These are phyloP conservation scores for Drosophila anomalata DNA, from an alignment of 2,888 invertebrate species.

Conservation along the genomic window DNA sequence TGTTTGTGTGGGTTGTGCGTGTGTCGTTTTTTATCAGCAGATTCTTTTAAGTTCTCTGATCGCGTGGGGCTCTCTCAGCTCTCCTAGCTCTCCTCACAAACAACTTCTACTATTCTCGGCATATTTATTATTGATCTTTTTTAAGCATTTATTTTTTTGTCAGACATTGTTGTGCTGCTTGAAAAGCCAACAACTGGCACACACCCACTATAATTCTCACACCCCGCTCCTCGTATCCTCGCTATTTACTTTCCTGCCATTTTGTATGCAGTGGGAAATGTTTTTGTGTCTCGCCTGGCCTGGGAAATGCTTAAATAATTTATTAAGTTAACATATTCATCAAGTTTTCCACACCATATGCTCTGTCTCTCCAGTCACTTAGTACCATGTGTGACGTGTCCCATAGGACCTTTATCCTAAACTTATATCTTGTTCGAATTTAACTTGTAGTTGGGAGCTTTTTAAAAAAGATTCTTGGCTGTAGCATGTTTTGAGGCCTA, in stretches of 20 bases:
- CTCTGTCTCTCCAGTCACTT: neutral
- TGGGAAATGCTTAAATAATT: constrained; percentile 39
- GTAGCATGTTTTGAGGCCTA: neutral
- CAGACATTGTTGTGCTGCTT: constrained; percentile 20
- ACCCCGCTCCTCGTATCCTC: neutral
- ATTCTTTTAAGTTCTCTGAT: constrained; percentile 26
- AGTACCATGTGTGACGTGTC: constrained; percentile 26
- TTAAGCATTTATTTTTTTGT: constrained; percentile 42
- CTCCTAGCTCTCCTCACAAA: neutral
- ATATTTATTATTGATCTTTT: constrained; percentile 55
- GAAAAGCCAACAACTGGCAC: constrained; percentile 45
- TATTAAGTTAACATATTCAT: constrained; percentile 27
- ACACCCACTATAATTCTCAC: constrained; percentile 33
- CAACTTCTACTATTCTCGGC: constrained; percentile 4
- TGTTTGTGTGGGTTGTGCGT: constrained; percentile 28
- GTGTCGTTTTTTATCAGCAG: constrained; percentile 43
- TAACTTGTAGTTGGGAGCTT: neutral
- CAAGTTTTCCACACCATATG: constrained; percentile 27
- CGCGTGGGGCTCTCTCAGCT: constrained; percentile 42
- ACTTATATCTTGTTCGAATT: neutral
- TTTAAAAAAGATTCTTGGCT: neutral
- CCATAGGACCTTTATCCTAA: constrained; percentile 4
- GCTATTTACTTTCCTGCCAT: neutral
- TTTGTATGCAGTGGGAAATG: constrained; percentile 10
- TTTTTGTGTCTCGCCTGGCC: constrained; percentile 5